Evolutionary conservation across 37 sponge, comb jelly and placozoan genomes (phyloP).

Genomic region (Hormiphora californensis): DNA sequence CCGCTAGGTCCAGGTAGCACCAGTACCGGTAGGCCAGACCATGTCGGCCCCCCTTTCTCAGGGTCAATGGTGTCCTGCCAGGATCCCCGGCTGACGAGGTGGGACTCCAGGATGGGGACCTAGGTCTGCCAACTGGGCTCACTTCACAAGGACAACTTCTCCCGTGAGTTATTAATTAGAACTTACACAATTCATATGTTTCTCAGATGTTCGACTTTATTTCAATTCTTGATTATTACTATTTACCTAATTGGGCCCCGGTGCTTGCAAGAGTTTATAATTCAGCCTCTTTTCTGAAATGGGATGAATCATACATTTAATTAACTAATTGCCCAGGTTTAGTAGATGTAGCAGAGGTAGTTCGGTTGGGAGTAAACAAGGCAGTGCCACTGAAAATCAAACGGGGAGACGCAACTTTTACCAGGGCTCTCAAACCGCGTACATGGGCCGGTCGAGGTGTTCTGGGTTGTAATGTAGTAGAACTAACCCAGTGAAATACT

Average conservation of each 20-base stretch:
- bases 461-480: conserved; percentile 19
- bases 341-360: conserved; percentile 42
- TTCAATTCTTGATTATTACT: neutral
- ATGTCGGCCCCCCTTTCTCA: conserved; percentile 25
- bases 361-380: conserved; percentile 26
- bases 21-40: too few species aligned
- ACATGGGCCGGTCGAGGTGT: neutral
- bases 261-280: too few species aligned
- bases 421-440: conserved; percentile 10
- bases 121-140: conserved; percentile 36
- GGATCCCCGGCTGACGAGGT: neutral
- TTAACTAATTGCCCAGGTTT: neutral
- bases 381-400: conserved; percentile 26
- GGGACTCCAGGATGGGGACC: conserved; percentile 23
- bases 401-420: neutral
- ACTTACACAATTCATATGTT: neutral
- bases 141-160: conserved; percentile 41
- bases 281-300: too few species aligned
- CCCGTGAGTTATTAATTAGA: neutral
- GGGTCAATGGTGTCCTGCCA: neutral
- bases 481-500: too few species aligned
- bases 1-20: too few species aligned
- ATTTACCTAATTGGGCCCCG: too few species aligned
- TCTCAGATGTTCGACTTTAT: neutral
- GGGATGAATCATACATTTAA: too few species aligned